Conservation (phyloP, 1,140 invertebrate species). For the Nasonia vitripennis region DNA sequence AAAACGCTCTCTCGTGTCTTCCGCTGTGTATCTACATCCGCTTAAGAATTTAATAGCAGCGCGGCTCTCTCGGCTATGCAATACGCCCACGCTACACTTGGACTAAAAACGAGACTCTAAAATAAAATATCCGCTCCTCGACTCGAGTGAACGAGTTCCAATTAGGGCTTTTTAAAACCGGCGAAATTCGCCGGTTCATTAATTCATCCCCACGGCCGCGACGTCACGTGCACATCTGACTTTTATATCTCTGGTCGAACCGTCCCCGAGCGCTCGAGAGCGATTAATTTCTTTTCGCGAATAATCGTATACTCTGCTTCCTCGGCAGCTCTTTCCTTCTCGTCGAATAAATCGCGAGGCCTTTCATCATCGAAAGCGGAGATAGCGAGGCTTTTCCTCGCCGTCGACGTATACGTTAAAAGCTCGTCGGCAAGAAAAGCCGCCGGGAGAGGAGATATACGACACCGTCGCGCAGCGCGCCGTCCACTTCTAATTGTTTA, state of each 20-base stretch:
- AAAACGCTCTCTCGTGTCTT: neutral
- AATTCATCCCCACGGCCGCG: neutral
- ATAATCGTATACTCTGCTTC: too few relatives aligned
- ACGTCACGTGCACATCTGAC: neutral
- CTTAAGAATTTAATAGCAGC: neutral
- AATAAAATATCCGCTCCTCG: neutral
- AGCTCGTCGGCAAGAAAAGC: neutral
- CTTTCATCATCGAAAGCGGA: neutral
- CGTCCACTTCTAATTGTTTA: constrained; percentile 46
- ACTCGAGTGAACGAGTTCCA: neutral
- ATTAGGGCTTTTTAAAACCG: constrained; percentile 30
- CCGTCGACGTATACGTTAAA: constrained; percentile 16
- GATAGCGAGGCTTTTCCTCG: neutral
- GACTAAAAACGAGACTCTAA: neutral
- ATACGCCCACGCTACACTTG: neutral
- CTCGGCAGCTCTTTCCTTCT: neutral
- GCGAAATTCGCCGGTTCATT: constrained; percentile 7
- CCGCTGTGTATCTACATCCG: neutral
- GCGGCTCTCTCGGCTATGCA: too few relatives aligned
- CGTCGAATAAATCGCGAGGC: too few relatives aligned
- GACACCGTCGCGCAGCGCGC: constrained; percentile 13
- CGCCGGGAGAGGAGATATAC: neutral
- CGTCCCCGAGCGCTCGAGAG: neutral
- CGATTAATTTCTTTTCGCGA: neutral
- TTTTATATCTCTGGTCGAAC: neutral